These are phyloP conservation scores for Apostichopus parvimensis DNA, from an alignment of 35 echinoderm and acorn worm species.

Conservation along the genomic window DNA sequence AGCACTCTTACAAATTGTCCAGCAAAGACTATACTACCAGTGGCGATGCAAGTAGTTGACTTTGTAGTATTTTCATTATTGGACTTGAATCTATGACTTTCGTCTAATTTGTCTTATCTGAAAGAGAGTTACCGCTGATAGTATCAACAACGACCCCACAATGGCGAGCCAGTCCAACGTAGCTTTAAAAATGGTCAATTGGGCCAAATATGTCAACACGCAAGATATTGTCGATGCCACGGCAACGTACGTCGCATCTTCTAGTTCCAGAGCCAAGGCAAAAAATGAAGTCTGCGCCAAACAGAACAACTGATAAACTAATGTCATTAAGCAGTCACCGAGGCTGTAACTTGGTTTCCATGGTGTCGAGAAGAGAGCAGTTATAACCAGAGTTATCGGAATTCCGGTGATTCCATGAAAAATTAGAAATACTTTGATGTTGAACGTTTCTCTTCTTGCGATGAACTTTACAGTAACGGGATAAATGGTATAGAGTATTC, in stretches of 20 bases:
- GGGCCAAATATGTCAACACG: neutral
- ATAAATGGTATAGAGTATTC: neutral
- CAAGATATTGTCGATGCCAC: neutral
- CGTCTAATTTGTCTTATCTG: too few relatives aligned
- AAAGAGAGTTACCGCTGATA: too few relatives aligned
- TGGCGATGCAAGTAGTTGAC: too few relatives aligned
- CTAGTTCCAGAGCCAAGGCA: neutral
- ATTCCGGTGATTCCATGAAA: conserved; percentile 6
- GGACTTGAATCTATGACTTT: too few relatives aligned
- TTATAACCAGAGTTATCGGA: neutral
- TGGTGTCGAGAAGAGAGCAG: neutral
- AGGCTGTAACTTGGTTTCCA: neutral
- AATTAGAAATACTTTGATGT: neutral
- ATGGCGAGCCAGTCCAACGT: neutral
- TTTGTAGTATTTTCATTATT: too few relatives aligned
- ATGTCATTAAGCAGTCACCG: neutral
- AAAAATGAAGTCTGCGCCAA: neutral
- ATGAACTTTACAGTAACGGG: neutral
- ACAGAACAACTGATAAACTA: neutral
- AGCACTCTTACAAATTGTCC: too few relatives aligned
- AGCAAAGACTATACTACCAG: too few relatives aligned
- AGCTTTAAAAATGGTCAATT: neutral
- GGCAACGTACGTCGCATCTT: neutral
- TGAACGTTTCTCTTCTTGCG: neutral
- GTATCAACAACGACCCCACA: too few relatives aligned